Evolutionary conservation across 2,113 vertebrate species (phyloP).

Genomic region (Amphiprion ocellaris): DNA sequence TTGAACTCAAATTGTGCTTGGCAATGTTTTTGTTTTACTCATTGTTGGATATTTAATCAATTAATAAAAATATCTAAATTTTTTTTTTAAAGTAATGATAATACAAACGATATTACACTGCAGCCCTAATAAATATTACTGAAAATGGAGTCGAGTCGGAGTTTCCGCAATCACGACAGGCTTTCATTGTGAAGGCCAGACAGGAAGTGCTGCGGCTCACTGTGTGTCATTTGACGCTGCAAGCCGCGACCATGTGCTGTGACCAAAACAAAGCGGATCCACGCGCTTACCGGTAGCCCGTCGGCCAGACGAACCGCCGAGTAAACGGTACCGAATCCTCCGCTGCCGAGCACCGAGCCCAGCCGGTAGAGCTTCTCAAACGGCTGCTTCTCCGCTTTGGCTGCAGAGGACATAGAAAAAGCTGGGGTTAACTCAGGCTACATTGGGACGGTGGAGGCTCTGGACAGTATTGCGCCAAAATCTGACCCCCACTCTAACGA

Average conservation of each 20-base stretch:
- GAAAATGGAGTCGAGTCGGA: no score
- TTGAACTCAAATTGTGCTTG: no score
- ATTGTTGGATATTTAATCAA: no score
- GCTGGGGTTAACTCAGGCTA: no score
- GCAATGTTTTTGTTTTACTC: no score
- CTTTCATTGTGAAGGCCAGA: conserved; percentile 21
- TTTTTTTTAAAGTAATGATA: no score
- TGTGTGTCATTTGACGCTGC: neutral
- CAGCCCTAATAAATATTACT: no score
- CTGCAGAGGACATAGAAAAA: conserved; percentile 67
- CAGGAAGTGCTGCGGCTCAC: neutral
- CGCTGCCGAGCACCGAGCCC: conserved; percentile 92
- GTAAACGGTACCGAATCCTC: conserved; percentile 94
- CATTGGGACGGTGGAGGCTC: neutral
- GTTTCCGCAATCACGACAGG: no score
- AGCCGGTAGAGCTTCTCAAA: conserved; percentile 94
- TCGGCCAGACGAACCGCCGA: conserved; percentile 79
- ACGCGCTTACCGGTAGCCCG: conserved; percentile 88
- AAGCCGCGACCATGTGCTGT: conserved; percentile 46
- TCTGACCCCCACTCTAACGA: neutral
- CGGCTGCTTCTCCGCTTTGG: conserved; percentile 89
- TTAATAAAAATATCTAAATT: no score
- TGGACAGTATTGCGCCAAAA: conserved; percentile 16
- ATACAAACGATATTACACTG: no score
- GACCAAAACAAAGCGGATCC: conserved; percentile 66